Percentiles rank a stretch among this genome's conserved stretches.
phyloP scores from a whole-genome alignment of 1,140 invertebrate species.

The Drosophila jambulina region DNA sequence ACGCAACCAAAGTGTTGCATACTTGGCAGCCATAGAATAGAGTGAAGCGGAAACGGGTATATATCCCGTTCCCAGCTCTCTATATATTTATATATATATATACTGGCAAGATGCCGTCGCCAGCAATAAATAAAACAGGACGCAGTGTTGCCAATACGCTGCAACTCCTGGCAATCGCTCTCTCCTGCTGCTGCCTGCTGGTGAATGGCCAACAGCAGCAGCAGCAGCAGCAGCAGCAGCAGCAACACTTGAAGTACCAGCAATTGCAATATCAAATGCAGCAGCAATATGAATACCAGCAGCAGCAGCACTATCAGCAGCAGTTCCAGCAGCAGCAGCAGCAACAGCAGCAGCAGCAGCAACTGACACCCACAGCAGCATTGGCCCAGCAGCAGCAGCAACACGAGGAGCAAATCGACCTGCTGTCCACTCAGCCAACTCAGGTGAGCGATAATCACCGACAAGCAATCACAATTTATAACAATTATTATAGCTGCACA shows the following conservation, averaged over 20 bases:
- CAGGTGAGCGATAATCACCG: constrained; percentile 64
- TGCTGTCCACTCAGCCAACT: constrained; percentile 67
- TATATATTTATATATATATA: constrained; percentile 2
- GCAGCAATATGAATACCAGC: constrained; percentile 79
- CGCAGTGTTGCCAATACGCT: constrained; percentile 65
- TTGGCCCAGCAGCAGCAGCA: constrained; percentile 33
- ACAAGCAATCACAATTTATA: constrained; percentile 28
- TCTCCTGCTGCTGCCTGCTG: constrained; percentile 68
- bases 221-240: constrained; percentile 40
- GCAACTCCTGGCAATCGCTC: constrained; percentile 67
- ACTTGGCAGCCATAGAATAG: constrained; percentile 44
- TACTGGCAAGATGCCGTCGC: constrained; percentile 65
- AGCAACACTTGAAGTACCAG: constrained; percentile 71
- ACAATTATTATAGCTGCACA: constrained; percentile 21
- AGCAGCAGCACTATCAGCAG: constrained; percentile 72
- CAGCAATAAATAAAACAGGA: constrained; percentile 63
- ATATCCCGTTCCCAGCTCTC: constrained; percentile 2
- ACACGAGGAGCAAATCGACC: constrained; percentile 49
- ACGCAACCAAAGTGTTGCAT: constrained; percentile 55
- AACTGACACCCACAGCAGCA: constrained; percentile 29
- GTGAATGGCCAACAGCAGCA: constrained; percentile 61
- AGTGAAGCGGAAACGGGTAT: constrained; percentile 25
- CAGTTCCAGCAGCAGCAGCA: constrained; percentile 70
- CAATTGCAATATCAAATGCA: constrained; percentile 79
- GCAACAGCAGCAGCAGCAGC: constrained; percentile 43